Evolutionary conservation across 2,888 invertebrate genomes (phyloP), one percentile per base, ranked within the genome.

Genomic region (Epirrhoe alternata): DNA sequence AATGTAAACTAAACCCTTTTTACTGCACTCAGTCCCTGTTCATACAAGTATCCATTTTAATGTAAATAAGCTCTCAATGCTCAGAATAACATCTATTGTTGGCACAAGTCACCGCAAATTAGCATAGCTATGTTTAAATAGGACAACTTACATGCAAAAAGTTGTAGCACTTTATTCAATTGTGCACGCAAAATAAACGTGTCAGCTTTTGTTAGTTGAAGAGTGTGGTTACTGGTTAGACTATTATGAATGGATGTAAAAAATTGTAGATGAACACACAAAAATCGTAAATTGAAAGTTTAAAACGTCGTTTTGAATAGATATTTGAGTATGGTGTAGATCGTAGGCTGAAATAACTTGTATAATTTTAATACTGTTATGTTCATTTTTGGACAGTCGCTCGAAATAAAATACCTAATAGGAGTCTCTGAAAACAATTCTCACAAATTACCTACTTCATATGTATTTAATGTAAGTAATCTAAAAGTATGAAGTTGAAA

Each of bases 71-170:
- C 38, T 10, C 38, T 12, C 38, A 42, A 42, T 42, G 38, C 12
- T 12, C 38, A 42, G 38, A 42, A 42, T 12, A 42, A 42, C 38
- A 42, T 42, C 38, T 12, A 12, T 42, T 42, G 38, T 42, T 42
- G 12, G 38, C 38, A 42, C 38, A 42, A 42, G 38, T 42, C 38
- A 42, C 38, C 38, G 38, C 38, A 42, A 12, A 42, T 42, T 42
- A 42, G 38, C 12, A 42, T 42, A 42, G 38, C 38, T 42, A 42
- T 38, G 35, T 42, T 42, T 42, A 42, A 42, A 42, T 42, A 42
- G 38, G 38, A 42, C 38, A 8, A 35, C 35, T 42, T 42, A 42
- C 38, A 42, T 4, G 38, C 38, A 42, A 42, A 42, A 42, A 42
- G 12, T 12, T 42, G 38, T 12, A 42, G 38, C 12, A 12, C 12